Percentiles rank a stretch among this genome's conserved stretches.
Conservation (phyloP, 2,113 vertebrate species). For the Cyanoderma ruficeps region DNA sequence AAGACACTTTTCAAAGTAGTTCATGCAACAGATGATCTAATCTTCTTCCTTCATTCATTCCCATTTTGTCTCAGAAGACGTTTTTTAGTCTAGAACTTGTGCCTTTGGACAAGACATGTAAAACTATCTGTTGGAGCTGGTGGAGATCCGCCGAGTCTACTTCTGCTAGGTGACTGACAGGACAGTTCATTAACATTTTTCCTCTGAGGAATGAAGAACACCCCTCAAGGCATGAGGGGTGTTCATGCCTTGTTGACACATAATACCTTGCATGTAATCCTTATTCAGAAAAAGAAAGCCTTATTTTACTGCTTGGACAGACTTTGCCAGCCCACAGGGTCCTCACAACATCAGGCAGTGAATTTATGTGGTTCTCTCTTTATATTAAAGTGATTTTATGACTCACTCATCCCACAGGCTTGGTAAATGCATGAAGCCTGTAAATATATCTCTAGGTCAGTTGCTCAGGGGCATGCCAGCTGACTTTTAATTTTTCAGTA, state of each 20-base stretch:
- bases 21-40: neutral
- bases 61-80: neutral
- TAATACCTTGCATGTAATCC: neutral
- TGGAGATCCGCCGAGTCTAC: neutral
- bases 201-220: neutral
- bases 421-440: neutral
- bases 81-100: neutral
- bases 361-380: neutral
- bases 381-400: neutral
- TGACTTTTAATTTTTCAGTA: neutral
- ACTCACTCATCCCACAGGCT: neutral
- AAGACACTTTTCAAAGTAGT: neutral
- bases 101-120: neutral
- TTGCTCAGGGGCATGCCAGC: neutral
- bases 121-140: neutral
- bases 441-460: neutral
- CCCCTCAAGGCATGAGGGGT: neutral
- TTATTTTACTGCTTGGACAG: neutral
- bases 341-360: neutral
- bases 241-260: neutral
- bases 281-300: neutral
- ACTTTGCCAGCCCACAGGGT: neutral
- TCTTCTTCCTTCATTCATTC: neutral
- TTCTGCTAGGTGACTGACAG: neutral
- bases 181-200: neutral